Evolutionary conservation across 2,888 invertebrate species (phyloP).

Genomic region (Stenurella melanura): DNA sequence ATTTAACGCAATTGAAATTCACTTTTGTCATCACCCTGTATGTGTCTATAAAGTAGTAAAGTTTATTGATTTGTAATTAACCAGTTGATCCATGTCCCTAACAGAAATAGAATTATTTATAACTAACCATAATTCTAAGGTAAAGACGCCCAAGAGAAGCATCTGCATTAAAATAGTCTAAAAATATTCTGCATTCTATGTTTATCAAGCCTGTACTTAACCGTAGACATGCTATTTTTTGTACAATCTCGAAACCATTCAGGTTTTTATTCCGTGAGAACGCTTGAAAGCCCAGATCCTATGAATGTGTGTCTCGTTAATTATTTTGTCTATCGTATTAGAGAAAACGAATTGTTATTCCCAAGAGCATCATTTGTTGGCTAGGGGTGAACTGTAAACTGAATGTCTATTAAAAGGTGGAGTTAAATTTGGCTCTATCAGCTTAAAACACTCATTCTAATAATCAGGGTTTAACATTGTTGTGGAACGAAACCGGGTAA

Average conservation of each 20-base stretch:
- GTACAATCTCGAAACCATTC: neutral
- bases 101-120: neutral
- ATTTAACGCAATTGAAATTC: too few relatives aligned
- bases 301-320: constrained; percentile 17
- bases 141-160: neutral
- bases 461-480: neutral
- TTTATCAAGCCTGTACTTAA: constrained; percentile 1
- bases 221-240: constrained; percentile 5
- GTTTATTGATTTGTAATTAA: neutral
- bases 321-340: constrained; percentile 27
- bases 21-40: neutral
- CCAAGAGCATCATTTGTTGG: constrained; percentile 21
- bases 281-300: neutral
- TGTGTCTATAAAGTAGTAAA: neutral
- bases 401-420: constrained; percentile 22
- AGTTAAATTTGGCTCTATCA: constrained; percentile 22
- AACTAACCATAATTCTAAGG: constrained; percentile 12
- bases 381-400: constrained; percentile 12
- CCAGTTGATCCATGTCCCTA: neutral
- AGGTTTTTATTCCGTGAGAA: constrained; percentile 20
- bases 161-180: constrained; percentile 14
- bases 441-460: constrained; percentile 23
- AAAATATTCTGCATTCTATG: constrained; percentile 27
- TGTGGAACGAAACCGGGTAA: neutral
- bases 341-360: constrained; percentile 14